These are phyloP conservation scores for Enteromius trimaculatus DNA, from an alignment of 2,797 vertebrate genomes.

Conservation along the genomic window DNA sequence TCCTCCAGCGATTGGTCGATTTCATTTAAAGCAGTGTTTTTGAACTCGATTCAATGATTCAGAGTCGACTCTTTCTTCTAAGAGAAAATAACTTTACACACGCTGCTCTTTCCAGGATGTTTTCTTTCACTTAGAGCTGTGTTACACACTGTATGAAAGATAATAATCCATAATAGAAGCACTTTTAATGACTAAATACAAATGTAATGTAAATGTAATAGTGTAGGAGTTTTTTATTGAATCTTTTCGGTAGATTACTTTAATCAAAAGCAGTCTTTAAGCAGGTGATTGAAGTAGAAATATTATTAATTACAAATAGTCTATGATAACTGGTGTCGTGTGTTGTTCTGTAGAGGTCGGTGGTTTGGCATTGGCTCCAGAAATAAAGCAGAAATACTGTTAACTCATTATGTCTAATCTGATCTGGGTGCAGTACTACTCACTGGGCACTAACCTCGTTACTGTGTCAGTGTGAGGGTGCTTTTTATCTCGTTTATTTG, in stretches of 20 bases:
- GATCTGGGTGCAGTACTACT: slow-evolving; percentile 39
- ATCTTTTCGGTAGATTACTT: neutral
- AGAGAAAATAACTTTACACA: too few species aligned
- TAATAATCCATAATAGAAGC: too few species aligned
- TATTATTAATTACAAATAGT: neutral
- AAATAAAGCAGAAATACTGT: slow-evolving; percentile 46
- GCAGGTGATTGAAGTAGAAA: neutral
- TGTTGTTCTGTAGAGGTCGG: neutral
- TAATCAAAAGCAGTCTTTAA: neutral
- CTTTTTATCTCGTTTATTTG: neutral
- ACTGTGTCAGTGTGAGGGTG: neutral
- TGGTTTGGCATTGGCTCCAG: slow-evolving; percentile 16
- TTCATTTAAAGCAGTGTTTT: too few species aligned
- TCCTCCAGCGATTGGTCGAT: too few species aligned
- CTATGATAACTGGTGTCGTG: neutral
- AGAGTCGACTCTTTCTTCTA: too few species aligned
- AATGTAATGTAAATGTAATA: too few species aligned
- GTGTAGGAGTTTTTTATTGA: too few species aligned
- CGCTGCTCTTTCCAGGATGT: too few species aligned
- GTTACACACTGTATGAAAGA: too few species aligned
- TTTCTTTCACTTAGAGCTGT: too few species aligned
- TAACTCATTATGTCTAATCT: slow-evolving; percentile 56
- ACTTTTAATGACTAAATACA: too few species aligned
- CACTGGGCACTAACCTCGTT: neutral
- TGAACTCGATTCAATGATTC: too few species aligned